Evolutionary conservation across 2,888 invertebrate species (phyloP).

Genomic region (Eupeodes latifasciatus): DNA sequence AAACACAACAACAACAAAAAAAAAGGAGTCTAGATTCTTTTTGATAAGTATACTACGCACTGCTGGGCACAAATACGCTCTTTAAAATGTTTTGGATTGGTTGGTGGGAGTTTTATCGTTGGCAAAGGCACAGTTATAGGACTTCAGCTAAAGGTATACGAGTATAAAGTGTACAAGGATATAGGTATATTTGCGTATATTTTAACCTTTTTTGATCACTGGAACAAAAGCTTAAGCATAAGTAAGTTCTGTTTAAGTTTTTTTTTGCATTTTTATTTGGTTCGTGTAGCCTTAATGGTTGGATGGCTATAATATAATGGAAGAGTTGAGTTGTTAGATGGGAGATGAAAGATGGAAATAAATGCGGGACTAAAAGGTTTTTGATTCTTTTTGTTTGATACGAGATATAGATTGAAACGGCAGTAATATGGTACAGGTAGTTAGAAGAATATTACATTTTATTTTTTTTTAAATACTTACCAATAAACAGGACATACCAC

Average conservation of each 20-base stretch:
- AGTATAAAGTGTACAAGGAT: too few relatives aligned
- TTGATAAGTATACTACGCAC: conserved; percentile 45
- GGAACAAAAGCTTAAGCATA: conserved; percentile 37
- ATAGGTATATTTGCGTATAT: neutral
- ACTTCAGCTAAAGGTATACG: too few relatives aligned
- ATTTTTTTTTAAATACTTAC: conserved; percentile 6
- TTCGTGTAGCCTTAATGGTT: conserved; percentile 21
- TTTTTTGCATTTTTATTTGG: conserved; percentile 13
- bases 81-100: neutral
- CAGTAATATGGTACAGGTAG: neutral
- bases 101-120: neutral
- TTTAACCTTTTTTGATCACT: conserved; percentile 31
- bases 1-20: neutral
- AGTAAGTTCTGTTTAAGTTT: conserved; percentile 22
- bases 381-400: conserved; percentile 60
- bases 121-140: neutral
- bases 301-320: neutral
- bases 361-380: conserved; percentile 62
- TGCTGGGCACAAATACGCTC: conserved; percentile 41
- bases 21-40: conserved; percentile 24
- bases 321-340: neutral
- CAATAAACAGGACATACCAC: too few relatives aligned
- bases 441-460: conserved; percentile 34
- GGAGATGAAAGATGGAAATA: neutral
- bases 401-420: conserved; percentile 14